Conservation (phyloP, 2,113 vertebrate genomes). For the Erinaceus europaeus region DNA sequence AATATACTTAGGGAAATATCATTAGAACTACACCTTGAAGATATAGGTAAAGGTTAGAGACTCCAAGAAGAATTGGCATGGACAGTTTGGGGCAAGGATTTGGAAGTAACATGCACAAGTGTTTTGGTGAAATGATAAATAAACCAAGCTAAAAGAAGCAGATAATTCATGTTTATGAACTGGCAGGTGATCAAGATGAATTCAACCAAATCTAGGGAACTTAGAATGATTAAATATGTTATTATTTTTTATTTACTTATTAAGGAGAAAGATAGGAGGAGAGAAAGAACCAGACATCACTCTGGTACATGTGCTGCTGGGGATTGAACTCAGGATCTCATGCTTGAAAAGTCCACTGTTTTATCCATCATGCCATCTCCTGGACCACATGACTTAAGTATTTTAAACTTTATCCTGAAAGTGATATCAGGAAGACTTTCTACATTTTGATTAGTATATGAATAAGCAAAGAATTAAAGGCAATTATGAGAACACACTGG, state of each 20-base stretch:
- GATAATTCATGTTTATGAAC: constrained; percentile 17
- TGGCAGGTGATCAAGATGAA: neutral
- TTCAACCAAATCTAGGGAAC: neutral
- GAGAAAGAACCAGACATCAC: too few relatives aligned
- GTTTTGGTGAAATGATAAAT: constrained; percentile 1
- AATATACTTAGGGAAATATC: neutral
- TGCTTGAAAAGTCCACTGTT: too few relatives aligned
- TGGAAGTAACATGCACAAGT: neutral
- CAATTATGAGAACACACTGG: too few relatives aligned
- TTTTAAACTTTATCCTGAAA: neutral
- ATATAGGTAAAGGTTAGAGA: neutral
- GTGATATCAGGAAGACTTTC: neutral
- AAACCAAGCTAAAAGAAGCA: neutral
- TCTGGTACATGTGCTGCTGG: too few relatives aligned
- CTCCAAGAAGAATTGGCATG: neutral
- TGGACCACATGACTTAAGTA: too few relatives aligned
- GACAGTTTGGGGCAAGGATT: neutral
- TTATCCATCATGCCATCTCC: too few relatives aligned
- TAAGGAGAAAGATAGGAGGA: too few relatives aligned
- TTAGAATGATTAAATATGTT: constrained; percentile 4
- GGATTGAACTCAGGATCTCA: too few relatives aligned
- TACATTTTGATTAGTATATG: neutral
- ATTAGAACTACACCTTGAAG: neutral
- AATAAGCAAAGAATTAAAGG: too few relatives aligned
- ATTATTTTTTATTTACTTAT: too few relatives aligned